Base-by-base conservation (phyloP, 2,113 vertebrate genomes). In the Castor canadensis region DNA sequence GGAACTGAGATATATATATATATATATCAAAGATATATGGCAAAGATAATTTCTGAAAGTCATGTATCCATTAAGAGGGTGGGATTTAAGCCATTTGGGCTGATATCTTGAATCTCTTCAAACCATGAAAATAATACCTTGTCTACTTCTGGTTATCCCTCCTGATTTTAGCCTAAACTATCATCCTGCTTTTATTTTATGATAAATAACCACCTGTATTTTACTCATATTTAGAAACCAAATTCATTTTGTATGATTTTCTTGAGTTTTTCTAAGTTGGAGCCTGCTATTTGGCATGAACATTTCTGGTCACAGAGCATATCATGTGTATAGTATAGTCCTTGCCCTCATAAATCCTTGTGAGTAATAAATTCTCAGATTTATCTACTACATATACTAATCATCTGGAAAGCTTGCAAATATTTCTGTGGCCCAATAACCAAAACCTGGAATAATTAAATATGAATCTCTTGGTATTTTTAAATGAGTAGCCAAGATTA, bases 321-420 rank as follows among this genome's bases (percentile, higher is more conserved):
- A 28, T 1, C 22, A 7, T 35, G 2, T 5, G 0, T 3, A 8
- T 38, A 8, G 16, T n/a, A 22, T 0, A 62, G 54, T 17, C 28
- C 2, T 77, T 62, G 13, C 4, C 2, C 5, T 67, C 49, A 28
- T 4, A 47, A 49, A 5, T 17, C 2, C 12, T 71, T 35, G 20
- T 60, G 35, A 8, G 10, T 52, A 7, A 47, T 4, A 91, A 22
- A 38, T 5, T 45, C 22, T 82, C n/a, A 24, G n/a, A 13, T 81
- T 95, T 87, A 66, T 20, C 11, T 16, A 54, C 5, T 30, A 45
- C 0, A 13, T 56, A 43, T 77, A 16, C 43, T 8, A 67, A 83
- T 19, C 8, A 66, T 47, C n/a, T 86, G 20, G n/a, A 32, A 95
- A 71, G 5, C 10, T 92, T 49, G 83, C 40, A 75, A 72, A 71